Evolutionary conservation across 1,140 invertebrate genomes (phyloP).

Genomic region (Anastrepha obliqua): DNA sequence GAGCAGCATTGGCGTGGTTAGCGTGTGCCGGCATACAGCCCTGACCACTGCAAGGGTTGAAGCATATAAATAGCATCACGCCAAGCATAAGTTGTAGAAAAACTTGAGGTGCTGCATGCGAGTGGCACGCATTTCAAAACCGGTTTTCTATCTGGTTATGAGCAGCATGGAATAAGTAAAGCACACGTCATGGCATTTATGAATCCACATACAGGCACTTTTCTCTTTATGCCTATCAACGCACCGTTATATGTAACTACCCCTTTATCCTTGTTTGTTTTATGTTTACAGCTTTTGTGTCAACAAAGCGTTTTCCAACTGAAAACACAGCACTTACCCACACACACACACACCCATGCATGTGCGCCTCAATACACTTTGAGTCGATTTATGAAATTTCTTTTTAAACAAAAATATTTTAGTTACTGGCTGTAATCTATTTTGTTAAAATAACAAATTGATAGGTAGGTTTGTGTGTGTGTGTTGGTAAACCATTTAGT

Average conservation of each 20-base stretch:
- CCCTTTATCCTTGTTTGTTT: not conserved
- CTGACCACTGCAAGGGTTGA: not conserved
- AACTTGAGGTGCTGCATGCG: not conserved
- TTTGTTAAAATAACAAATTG: not conserved
- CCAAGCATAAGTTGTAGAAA: too few species aligned
- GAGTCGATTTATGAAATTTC: conserved; percentile 1
- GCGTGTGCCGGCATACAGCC: not conserved
- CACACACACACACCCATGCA: not conserved
- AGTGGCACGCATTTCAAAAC: not conserved
- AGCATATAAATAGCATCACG: not conserved
- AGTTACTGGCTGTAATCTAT: not conserved
- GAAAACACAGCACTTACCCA: conserved; percentile 28
- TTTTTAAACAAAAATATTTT: not conserved
- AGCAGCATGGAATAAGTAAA: too few species aligned
- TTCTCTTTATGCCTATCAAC: too few species aligned
- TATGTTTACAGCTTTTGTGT: conserved; percentile 44
- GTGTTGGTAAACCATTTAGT: conserved; percentile 14
- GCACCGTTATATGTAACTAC: not conserved
- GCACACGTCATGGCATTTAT: too few species aligned
- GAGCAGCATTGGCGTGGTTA: not conserved
- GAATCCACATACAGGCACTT: too few species aligned
- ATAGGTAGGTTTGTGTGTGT: not conserved
- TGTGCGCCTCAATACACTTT: too few species aligned
- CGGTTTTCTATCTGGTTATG: not conserved
- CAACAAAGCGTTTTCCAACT: conserved; percentile 48